Evolutionary conservation across 1,140 invertebrate genomes (phyloP).

Genomic region (Homalodisca vitripennis): DNA sequence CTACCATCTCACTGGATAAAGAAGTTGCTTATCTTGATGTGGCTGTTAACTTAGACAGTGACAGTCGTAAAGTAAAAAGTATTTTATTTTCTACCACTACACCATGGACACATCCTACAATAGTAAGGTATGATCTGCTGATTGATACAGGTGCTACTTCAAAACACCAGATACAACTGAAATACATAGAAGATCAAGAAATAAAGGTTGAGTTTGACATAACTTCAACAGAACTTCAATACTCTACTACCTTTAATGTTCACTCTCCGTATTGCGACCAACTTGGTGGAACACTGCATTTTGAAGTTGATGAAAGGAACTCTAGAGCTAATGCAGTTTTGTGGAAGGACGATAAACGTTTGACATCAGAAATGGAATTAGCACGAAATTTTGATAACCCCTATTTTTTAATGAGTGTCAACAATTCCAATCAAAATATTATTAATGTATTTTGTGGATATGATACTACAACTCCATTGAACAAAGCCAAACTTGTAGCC

Average conservation of each 20-base stretch:
- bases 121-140: background rate
- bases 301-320: background rate
- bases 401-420: background rate
- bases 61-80: background rate
- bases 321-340: background rate
- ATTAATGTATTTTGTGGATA: background rate
- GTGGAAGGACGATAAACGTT: background rate
- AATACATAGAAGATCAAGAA: background rate
- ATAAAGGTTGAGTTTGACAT: background rate
- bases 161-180: background rate
- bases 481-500: background rate
- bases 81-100: background rate
- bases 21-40: conserved; percentile 10
- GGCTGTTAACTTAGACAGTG: background rate
- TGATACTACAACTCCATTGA: background rate
- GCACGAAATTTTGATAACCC: background rate
- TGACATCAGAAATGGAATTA: background rate
- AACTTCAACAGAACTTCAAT: background rate
- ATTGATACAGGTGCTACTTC: background rate
- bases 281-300: background rate
- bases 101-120: background rate
- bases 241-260: background rate
- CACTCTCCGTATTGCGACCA: background rate
- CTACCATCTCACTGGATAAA: conserved; percentile 1
- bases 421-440: background rate